Evolutionary conservation across 2,888 invertebrate genomes (phyloP).

Genomic region (Diarsia brunnea): DNA sequence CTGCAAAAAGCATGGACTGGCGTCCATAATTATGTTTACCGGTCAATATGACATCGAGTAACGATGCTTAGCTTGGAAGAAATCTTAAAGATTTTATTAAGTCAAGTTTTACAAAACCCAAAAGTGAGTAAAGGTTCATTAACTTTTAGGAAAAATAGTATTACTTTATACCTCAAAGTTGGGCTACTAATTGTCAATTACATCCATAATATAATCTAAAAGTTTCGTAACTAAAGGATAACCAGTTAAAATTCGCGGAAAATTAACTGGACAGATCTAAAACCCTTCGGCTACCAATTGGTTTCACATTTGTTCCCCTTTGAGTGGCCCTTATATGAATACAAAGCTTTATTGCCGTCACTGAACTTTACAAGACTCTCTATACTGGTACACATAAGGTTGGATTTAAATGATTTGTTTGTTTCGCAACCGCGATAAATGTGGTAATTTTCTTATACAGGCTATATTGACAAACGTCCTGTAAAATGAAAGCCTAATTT

Average conservation of each 20-base stretch:
- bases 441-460: conserved; percentile 56
- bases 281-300: conserved; percentile 66
- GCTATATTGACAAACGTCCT: conserved; percentile 72
- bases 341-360: conserved; percentile 4
- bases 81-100: neutral
- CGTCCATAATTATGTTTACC: too few species aligned
- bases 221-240: conserved; percentile 1
- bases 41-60: neutral
- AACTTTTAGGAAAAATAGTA: neutral
- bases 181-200: neutral
- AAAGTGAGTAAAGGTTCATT: neutral
- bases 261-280: conserved; percentile 61
- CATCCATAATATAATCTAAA: conserved; percentile 10
- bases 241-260: conserved; percentile 45
- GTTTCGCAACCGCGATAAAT: neutral
- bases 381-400: neutral
- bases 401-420: neutral
- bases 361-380: neutral
- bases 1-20: neutral
- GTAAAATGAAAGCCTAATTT: conserved; percentile 81
- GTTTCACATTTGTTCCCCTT: conserved; percentile 66
- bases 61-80: neutral
- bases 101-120: neutral
- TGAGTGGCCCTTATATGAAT: conserved; percentile 54
- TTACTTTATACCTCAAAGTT: neutral